Conservation (phyloP, 2,113 vertebrate genomes). For the Rhynchomys soricoides region DNA sequence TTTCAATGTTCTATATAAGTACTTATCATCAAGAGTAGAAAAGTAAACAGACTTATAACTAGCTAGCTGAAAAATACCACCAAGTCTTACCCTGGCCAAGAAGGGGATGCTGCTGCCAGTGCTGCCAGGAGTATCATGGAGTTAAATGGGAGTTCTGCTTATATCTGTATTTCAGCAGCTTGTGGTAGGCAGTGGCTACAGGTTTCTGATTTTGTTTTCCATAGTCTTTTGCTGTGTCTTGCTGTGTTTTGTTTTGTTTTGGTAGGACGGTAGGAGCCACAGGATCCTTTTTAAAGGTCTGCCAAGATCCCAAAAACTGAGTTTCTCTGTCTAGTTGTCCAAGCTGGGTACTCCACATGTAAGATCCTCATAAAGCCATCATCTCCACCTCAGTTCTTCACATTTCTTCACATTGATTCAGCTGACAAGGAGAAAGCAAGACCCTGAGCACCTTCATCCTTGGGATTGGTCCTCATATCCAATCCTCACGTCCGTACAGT, state of each 20-base stretch:
- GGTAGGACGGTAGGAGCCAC: not conserved
- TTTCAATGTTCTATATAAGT: not conserved
- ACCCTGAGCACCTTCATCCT: not conserved
- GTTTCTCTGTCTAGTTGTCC: fast-evolving
- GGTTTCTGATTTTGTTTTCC: not conserved
- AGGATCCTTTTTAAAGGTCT: not conserved
- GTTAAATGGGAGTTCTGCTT: fast-evolving
- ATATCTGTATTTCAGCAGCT: not conserved
- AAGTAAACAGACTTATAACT: too few species aligned
- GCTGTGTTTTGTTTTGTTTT: not conserved
- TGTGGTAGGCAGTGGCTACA: fast-evolving
- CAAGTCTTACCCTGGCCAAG: not conserved
- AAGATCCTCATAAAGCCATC: not conserved
- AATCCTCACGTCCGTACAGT: not conserved
- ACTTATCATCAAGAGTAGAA: not conserved
- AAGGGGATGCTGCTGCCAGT: too few species aligned
- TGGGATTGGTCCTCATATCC: not conserved
- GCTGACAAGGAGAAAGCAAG: not conserved
- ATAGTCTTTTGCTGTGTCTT: not conserved
- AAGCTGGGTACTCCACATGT: fast-evolving
- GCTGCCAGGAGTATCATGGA: fast-evolving
- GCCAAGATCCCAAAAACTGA: not conserved
- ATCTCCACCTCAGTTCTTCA: not conserved
- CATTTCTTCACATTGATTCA: not conserved
- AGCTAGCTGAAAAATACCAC: too few species aligned